Evolutionary conservation across 2,888 invertebrate genomes (phyloP).

Genomic region (Metopia argyrocephala): DNA sequence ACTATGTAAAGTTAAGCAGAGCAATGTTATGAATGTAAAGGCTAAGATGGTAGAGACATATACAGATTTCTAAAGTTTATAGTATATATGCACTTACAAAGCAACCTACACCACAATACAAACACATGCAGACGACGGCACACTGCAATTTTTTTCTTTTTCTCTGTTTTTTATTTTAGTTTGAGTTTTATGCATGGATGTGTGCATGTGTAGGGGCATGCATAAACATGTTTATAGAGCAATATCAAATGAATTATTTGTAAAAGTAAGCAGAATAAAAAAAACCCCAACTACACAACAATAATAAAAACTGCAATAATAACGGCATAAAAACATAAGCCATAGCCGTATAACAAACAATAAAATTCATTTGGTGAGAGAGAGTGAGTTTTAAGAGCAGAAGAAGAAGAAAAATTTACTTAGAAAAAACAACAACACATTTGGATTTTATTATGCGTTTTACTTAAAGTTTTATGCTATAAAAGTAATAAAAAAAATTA

Average conservation of each 20-base stretch:
- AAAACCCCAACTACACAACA: not conserved
- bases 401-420: not conserved
- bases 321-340: conserved; percentile 58
- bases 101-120: conserved; percentile 29
- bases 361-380: conserved; percentile 14
- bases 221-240: conserved; percentile 14
- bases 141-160: not conserved
- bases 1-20: conserved; percentile 21
- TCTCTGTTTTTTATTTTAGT: not conserved
- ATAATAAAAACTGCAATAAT: conserved; percentile 21
- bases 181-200: not conserved
- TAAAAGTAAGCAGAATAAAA: conserved; percentile 39
- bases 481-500: no score
- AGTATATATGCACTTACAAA: conserved; percentile 39
- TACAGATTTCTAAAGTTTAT: not conserved
- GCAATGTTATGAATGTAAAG: not conserved
- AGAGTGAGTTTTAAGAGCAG: not conserved
- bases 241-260: conserved; percentile 50
- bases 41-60: not conserved
- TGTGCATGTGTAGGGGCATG: not conserved
- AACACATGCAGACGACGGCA: not conserved
- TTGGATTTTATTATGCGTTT: no score
- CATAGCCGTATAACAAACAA: conserved; percentile 61
- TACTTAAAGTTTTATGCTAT: no score
- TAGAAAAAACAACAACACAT: no score